Base-by-base conservation (phyloP, 2,888 invertebrate genomes). In the Dendrolimus pini region DNA sequence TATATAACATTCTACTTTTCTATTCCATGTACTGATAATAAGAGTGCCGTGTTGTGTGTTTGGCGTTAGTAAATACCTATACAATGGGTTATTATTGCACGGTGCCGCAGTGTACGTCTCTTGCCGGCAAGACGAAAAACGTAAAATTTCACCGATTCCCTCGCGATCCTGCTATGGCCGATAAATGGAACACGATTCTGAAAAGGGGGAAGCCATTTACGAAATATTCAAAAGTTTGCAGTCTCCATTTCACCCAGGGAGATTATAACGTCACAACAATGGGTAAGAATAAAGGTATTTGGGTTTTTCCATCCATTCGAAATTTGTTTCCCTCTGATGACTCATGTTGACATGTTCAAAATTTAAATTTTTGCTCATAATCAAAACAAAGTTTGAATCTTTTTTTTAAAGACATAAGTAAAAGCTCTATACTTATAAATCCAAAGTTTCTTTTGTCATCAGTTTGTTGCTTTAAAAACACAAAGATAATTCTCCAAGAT, bases 121-220 rank as follows among this genome's bases (percentile, higher is more conserved):
- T 91, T 65, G 91, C 91, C 83, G 91, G 91, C 79, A 91, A 89
- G 78, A 88, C 91, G 73, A 91, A 91, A 74, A 91, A 91, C 70
- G 91, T 91, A 72, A 89, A 89, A 68, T 91, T 91, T 71, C 91
- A 91, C 72, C 83, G 85, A 64, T 91, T 91, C 67, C 91, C 91
- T 14, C 81, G 88, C 64, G 89, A 91, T 65, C 63, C 56, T 53
- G 65, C 67, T 42, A 82, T 91, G 83, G 89, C 88, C 60, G 78
- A 85, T 62, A 85, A 83, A 65, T 91, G 91, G 91, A 91, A 91
- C 66, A 58, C 67, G 12, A 87, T 91, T 58, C 68, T 91, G 61
- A 89, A 85, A 67, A 79, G 91, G 63, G 87, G 88, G 65, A 91
- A 91, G 75, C 91, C 91, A 0, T 83, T 82, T 58, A 91, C 91